Evolutionary conservation across 2,113 vertebrate genomes (phyloP).

Genomic region (Dipodomys spectabilis): DNA sequence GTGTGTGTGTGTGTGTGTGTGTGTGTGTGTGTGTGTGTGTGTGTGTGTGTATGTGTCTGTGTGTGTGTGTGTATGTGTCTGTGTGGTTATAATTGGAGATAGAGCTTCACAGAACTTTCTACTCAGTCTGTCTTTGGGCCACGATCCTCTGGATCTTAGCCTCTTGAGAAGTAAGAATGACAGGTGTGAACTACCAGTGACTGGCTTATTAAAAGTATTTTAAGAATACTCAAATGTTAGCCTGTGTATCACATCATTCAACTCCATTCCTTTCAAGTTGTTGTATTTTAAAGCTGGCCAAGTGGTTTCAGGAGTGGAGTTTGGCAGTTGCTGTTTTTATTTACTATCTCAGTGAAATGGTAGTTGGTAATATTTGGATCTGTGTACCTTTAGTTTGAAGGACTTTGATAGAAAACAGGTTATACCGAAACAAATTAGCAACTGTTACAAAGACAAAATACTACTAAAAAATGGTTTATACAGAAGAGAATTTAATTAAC

Average conservation of each 20-base stretch:
- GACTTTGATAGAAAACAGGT: slow-evolving; percentile 27
- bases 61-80: too few species aligned
- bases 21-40: too few species aligned
- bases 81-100: too few species aligned
- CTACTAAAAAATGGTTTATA: neutral
- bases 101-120: too few species aligned
- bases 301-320: neutral
- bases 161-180: too few species aligned
- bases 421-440: neutral
- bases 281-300: neutral
- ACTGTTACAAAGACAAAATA: neutral
- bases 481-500: neutral
- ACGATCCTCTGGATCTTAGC: too few species aligned
- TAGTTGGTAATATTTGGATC: neutral
- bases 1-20: too few species aligned
- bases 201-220: neutral
- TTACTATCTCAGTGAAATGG: neutral
- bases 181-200: too few species aligned
- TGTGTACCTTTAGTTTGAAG: neutral
- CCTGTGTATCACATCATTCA: neutral
- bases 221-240: neutral
- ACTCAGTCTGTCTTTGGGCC: too few species aligned
- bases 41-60: too few species aligned
- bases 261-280: neutral
- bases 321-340: neutral